These are phyloP conservation scores for Pogona vitticeps DNA, from an alignment of 2,113 vertebrate genomes.

Conservation along the genomic window DNA sequence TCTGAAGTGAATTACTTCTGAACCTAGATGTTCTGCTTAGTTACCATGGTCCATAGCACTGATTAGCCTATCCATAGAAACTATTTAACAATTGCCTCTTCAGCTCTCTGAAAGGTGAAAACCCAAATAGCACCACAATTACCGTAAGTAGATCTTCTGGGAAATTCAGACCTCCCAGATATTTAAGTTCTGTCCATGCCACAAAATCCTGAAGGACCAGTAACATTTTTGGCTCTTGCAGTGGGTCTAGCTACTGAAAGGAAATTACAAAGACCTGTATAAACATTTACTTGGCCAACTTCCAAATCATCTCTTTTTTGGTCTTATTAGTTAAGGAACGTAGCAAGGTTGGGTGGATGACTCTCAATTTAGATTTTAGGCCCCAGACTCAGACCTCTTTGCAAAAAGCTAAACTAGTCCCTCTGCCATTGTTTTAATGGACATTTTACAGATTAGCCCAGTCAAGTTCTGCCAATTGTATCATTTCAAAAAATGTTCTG, in stretches of 20 bases:
- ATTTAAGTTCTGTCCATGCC: neutral
- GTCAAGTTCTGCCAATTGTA: neutral
- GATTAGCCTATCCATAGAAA: neutral
- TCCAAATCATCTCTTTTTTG: neutral
- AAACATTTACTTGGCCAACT: neutral
- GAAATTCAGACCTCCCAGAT: slow-evolving; percentile 14
- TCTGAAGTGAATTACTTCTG: neutral
- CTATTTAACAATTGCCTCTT: neutral
- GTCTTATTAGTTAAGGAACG: neutral
- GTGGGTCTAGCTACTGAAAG: slow-evolving; percentile 1
- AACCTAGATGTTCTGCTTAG: neutral
- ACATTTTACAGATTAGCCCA: neutral
- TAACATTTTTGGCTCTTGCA: slow-evolving; percentile 2
- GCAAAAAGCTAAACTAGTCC: neutral
- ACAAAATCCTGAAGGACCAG: neutral
- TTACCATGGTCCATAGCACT: neutral
- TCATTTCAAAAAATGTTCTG: neutral
- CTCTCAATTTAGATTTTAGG: neutral
- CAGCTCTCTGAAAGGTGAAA: neutral
- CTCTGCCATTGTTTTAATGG: neutral
- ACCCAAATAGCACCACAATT: neutral
- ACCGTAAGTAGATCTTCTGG: neutral
- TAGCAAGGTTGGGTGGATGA: neutral
- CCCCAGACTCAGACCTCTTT: neutral
- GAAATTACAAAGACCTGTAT: slow-evolving; percentile 24